These are phyloP conservation scores for Cettia cetti DNA, from an alignment of 2,113 vertebrate species.

Conservation along the genomic window DNA sequence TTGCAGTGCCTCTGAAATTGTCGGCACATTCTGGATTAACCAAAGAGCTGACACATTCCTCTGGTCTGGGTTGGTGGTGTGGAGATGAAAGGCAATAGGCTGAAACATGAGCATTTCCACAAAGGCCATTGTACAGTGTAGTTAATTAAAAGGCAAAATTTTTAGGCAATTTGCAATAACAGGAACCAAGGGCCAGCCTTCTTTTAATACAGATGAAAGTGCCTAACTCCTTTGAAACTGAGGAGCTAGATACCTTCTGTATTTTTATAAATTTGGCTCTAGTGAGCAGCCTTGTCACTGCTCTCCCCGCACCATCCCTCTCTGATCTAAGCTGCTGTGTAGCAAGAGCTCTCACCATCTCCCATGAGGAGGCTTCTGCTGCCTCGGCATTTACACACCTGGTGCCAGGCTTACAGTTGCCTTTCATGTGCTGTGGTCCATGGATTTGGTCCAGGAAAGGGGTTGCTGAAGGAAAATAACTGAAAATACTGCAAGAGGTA, in stretches of 20 bases:
- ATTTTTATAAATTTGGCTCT: background rate
- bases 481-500: conserved; percentile 6
- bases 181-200: background rate
- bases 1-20: background rate
- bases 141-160: background rate
- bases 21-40: background rate
- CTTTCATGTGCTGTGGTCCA: conserved; percentile 31
- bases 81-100: background rate
- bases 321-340: background rate
- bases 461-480: conserved; percentile 7
- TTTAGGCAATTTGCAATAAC: background rate
- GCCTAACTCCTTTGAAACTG: background rate
- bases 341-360: background rate
- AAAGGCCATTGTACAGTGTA: background rate
- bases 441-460: conserved; percentile 26
- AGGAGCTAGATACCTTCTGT: background rate
- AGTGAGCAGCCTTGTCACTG: background rate
- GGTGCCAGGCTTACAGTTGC: background rate
- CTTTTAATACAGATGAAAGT: background rate
- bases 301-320: background rate
- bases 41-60: background rate
- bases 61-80: background rate
- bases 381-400: background rate
- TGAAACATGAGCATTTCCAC: background rate
- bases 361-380: background rate